phyloP scores from a whole-genome alignment of 2,888 invertebrate species.

The Callyntrura guangdongensis region DNA sequence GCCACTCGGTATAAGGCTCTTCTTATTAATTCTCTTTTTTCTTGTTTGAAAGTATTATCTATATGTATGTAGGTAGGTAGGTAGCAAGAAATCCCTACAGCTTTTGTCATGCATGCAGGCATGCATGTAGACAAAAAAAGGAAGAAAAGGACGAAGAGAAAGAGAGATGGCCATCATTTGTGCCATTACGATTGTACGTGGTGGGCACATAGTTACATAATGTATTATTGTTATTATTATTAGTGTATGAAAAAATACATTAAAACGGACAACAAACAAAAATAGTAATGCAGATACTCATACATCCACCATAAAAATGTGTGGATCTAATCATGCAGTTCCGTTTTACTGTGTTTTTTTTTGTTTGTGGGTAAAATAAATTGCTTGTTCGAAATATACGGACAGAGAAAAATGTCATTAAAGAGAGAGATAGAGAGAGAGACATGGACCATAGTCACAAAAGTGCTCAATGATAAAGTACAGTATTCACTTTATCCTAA shows the following conservation, averaged over 20 bases:
- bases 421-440: no score
- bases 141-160: not conserved
- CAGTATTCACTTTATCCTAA: no score
- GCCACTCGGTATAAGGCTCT: not conserved
- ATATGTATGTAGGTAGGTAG: not conserved
- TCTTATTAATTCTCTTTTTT: not conserved
- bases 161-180: conserved; percentile 6
- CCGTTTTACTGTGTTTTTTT: no score
- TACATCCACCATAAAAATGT: conserved; percentile 11
- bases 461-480: no score
- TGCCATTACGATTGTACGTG: not conserved
- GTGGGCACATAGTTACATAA: not conserved
- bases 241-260: conserved; percentile 29
- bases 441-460: no score
- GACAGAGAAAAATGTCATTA: no score
- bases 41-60: conserved; percentile 14
- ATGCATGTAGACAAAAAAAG: conserved; percentile 1
- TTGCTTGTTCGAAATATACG: no score
- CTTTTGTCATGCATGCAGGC: not conserved
- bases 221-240: conserved; percentile 1
- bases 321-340: not conserved
- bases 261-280: conserved; percentile 12
- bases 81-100: not conserved
- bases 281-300: not conserved
- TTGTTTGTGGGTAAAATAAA: no score